Evolutionary conservation across 2,888 invertebrate genomes (phyloP), one percentile per base, ranked within the genome.

Genomic region (Troides oblongomaculatus): DNA sequence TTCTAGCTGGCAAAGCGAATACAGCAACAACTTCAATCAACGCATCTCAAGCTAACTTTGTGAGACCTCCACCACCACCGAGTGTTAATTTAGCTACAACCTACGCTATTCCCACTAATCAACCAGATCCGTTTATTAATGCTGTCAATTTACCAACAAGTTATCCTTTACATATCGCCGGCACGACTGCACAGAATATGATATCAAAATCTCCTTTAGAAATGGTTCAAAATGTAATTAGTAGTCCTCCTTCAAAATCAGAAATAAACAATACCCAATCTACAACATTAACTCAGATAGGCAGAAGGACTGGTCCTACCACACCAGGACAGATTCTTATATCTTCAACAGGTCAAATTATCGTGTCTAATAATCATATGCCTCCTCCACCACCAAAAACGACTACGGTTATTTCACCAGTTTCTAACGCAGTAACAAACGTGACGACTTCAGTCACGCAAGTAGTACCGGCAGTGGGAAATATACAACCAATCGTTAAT

Each of bases 171-270:
- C 92, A 87, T 75, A 89, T 93, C 72, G 92, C 93, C 36, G 92
- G 93, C 1, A 91, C 93, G 2, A 90, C 91, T 1, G 91, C 93
- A 23, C 93, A 93, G 75, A 93, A 88, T 73, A 90, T 93, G 89
- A 93, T 93, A 73, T 88, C 91, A 2, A 93, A 91, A 81, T 95
- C 95, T 7, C 96, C 96, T 0, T 81, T 96, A 61, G 96, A 96
- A 88, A 96, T 96, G 95, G 96, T 96, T 1, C 96, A 96, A 79
- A 95, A 95, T 78, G 95, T 96, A 4, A 95, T 96, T 66, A 95
- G 95, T 73, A 95, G 94, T 80, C 93, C 95, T 74, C 95, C 95
- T 77, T 78, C 86, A 0, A 90, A 88, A 72, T 75, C 86, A 2
- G 90, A 90, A 69, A 76, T 79, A 1, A 85, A 77, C 69, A 93